Conservation (phyloP, 30 jellyfish, hydroid and myxozoan genomes). For the Turritopsis rubra region DNA sequence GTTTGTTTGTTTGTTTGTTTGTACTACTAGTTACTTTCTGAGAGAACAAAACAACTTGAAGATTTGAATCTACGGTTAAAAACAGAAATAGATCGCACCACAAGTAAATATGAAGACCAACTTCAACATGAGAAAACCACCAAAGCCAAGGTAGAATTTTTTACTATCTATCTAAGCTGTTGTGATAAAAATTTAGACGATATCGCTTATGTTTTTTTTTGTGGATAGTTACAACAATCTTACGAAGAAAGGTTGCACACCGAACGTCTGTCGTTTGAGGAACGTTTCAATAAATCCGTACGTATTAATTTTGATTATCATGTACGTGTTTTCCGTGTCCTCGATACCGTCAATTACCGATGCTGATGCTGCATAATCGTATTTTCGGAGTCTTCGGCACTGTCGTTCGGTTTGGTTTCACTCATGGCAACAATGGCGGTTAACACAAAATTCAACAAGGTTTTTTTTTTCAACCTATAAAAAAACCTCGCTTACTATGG, state of each 20-base stretch:
- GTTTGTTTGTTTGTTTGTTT: not conserved
- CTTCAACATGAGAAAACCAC: conserved; percentile 38
- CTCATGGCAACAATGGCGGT: too few relatives aligned
- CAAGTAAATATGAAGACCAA: conserved; percentile 41
- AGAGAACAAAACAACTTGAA: conserved; percentile 52
- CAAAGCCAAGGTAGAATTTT: conserved; percentile 44
- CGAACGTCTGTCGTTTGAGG: conserved; percentile 38
- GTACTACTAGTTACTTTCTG: conserved; percentile 24
- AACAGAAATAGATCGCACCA: conserved; percentile 27
- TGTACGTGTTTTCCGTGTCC: not conserved
- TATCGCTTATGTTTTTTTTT: conserved; percentile 6
- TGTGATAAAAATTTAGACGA: too few relatives aligned
- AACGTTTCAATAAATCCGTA: conserved; percentile 32
- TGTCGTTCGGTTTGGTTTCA: too few relatives aligned
- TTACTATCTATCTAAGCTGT: too few relatives aligned
- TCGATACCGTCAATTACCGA: not conserved
- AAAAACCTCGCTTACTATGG: too few relatives aligned
- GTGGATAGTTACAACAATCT: conserved; percentile 37
- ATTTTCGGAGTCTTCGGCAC: not conserved
- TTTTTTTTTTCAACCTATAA: too few relatives aligned
- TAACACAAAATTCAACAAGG: too few relatives aligned
- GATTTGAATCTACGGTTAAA: conserved; percentile 45
- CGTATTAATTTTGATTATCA: not conserved
- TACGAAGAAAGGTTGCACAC: conserved; percentile 40
- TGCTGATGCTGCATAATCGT: too few relatives aligned